Conservation (phyloP, 2,113 vertebrate genomes). For the Ciconia boyciana region DNA sequence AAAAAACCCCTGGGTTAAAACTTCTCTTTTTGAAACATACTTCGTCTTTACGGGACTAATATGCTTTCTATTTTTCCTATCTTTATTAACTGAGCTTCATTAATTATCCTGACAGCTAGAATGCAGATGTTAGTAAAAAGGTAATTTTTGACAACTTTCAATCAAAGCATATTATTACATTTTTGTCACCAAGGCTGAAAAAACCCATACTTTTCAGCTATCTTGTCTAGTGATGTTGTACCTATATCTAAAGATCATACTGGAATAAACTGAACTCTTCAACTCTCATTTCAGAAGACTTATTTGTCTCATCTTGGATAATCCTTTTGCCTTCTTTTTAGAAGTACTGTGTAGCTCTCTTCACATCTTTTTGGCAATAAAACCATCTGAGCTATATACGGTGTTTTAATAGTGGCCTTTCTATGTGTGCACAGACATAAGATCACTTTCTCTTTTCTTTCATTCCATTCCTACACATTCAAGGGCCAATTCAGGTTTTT, state of each 20-base stretch:
- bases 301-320: neutral
- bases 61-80: neutral
- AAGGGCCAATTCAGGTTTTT: neutral
- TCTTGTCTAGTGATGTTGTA: neutral
- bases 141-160: neutral
- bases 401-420: neutral
- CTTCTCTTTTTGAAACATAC: neutral
- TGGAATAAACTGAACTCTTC: neutral
- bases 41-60: neutral
- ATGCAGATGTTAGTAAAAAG: neutral
- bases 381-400: neutral
- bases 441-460: neutral
- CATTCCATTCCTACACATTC: neutral
- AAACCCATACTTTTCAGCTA: neutral
- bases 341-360: neutral
- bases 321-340: neutral
- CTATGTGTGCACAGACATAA: neutral
- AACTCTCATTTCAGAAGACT: neutral
- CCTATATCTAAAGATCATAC: neutral
- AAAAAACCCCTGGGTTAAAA: neutral
- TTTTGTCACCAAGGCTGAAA: neutral
- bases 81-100: neutral
- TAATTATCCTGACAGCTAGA: neutral
- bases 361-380: neutral
- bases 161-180: neutral